Conservation (phyloP, 2,888 invertebrate genomes). For the Campoplex capitator region DNA sequence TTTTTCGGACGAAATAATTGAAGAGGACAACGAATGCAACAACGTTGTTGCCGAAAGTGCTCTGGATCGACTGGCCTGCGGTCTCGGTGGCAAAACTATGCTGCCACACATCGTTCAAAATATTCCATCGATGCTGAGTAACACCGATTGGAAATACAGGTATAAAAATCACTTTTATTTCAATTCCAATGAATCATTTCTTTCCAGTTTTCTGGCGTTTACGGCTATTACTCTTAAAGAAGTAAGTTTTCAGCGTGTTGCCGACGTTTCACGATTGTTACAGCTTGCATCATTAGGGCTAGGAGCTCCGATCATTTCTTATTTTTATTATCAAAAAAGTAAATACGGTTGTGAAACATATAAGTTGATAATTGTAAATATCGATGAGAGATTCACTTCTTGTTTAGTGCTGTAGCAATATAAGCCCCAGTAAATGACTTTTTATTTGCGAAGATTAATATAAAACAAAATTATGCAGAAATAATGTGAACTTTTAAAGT, state of each 20-base stretch:
- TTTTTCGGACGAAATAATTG: conserved; percentile 93
- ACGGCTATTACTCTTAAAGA: no score
- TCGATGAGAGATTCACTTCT: no score
- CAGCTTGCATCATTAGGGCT: no score
- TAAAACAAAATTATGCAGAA: no score
- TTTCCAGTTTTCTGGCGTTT: not conserved
- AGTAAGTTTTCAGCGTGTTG: no score
- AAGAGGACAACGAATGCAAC: conserved; percentile 98
- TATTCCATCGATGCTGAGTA: conserved; percentile 94
- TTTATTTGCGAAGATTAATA: no score
- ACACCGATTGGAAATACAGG: conserved; percentile 93
- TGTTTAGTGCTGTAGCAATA: no score
- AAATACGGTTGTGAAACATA: no score
- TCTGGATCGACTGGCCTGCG: conserved; percentile 98
- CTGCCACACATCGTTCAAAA: conserved; percentile 94
- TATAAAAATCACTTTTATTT: conserved; percentile 65
- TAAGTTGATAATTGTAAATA: not conserved
- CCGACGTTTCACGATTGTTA: no score
- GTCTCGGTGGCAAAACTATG: conserved; percentile 96
- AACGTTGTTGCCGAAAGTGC: conserved; percentile 98
- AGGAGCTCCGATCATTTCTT: no score
- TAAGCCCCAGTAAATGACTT: no score
- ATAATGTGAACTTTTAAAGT: no score
- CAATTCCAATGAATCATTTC: not conserved
- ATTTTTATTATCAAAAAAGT: not conserved